A percentile compares a stretch with the other conserved stretches of the same genome.
Evolutionary conservation across 1,140 invertebrate genomes (phyloP).

Genomic region (Zelostemma sp.): DNA sequence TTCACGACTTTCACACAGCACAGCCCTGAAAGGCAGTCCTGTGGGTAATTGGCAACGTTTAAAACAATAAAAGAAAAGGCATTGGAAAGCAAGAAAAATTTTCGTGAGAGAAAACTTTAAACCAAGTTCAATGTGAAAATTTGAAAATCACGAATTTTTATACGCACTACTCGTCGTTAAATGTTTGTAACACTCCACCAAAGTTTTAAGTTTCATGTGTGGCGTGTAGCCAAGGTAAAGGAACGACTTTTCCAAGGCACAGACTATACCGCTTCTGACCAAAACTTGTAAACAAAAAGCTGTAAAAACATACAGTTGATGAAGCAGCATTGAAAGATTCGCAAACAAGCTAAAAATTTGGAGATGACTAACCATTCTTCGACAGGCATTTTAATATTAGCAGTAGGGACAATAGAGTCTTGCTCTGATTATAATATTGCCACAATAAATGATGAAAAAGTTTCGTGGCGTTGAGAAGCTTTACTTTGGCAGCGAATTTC

Average conservation of each 20-base stretch:
- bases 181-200: slow-evolving; percentile 76
- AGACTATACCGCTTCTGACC: slow-evolving; percentile 75
- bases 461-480: slow-evolving; percentile 73
- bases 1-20: slow-evolving; percentile 76
- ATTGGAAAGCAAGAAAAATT: not conserved
- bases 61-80: slow-evolving; percentile 15
- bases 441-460: slow-evolving; percentile 75
- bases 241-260: slow-evolving; percentile 75
- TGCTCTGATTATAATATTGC: slow-evolving; percentile 74
- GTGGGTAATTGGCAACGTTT: slow-evolving; percentile 25
- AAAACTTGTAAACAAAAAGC: slow-evolving; percentile 74
- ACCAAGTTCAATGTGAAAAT: too few species aligned
- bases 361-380: slow-evolving; percentile 73
- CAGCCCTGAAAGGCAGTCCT: slow-evolving; percentile 66
- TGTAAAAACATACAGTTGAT: slow-evolving; percentile 57
- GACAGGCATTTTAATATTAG: slow-evolving; percentile 75
- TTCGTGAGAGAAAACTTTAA: not conserved
- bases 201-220: slow-evolving; percentile 73
- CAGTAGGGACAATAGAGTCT: slow-evolving; percentile 73
- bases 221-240: slow-evolving; percentile 74
- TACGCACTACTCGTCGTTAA: slow-evolving; percentile 76
- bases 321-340: not conserved
- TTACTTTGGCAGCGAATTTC: slow-evolving; percentile 75
- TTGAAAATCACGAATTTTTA: not conserved
- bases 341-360: not conserved